These are phyloP conservation scores for Pseudomyrmex dendroicus DNA, from an alignment of 1,140 invertebrate species.

Conservation along the genomic window DNA sequence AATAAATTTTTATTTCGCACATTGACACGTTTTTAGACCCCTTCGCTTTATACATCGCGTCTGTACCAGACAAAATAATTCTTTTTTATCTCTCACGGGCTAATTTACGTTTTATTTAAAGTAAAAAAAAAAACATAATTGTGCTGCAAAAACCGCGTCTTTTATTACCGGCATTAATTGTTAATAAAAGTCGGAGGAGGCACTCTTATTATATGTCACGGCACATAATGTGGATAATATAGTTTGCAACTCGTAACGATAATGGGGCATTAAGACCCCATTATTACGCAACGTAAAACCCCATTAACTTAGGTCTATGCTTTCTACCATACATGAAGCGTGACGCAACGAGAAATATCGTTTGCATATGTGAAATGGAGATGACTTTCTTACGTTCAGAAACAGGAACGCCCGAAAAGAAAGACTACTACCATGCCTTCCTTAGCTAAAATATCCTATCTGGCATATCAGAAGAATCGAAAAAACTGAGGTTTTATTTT, in stretches of 20 bases:
- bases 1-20: constrained; percentile 22
- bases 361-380: constrained; percentile 49
- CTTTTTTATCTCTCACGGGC: background rate
- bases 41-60: too few species aligned
- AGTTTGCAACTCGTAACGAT: constrained; percentile 66
- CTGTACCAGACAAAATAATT: background rate
- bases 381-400: constrained; percentile 40
- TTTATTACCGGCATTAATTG: constrained; percentile 59
- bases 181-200: constrained; percentile 60
- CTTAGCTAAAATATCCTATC: too few species aligned
- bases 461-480: too few species aligned
- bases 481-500: too few species aligned
- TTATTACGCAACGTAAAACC: constrained; percentile 66
- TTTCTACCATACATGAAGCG: constrained; percentile 51
- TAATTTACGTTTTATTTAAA: constrained; percentile 53
- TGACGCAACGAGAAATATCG: constrained; percentile 54
- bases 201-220: constrained; percentile 46
- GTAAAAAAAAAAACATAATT: constrained; percentile 41
- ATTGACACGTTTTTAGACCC: too few species aligned
- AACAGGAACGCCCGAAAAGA: background rate
- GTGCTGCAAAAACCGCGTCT: constrained; percentile 39
- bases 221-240: constrained; percentile 55
- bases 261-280: constrained; percentile 63
- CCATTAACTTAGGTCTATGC: constrained; percentile 58
- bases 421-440: background rate